Percentiles rank a stretch among this genome's conserved stretches.
These are phyloP conservation scores for Urocynchramus pylzowi DNA, from an alignment of 2,113 vertebrate species.

Conservation along the genomic window DNA sequence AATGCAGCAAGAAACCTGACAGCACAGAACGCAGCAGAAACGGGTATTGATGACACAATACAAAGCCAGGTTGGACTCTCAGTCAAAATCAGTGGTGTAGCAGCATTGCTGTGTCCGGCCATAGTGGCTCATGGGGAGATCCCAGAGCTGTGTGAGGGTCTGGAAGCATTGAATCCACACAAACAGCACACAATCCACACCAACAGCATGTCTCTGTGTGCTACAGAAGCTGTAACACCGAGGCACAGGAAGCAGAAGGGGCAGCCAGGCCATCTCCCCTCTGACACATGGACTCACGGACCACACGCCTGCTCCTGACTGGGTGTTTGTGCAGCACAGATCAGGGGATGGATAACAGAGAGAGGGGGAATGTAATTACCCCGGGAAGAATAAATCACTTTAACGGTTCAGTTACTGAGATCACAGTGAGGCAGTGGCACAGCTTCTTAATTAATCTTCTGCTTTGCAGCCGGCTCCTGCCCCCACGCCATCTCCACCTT, in stretches of 20 bases:
- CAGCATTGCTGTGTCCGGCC: rapidly evolving
- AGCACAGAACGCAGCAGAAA: not conserved
- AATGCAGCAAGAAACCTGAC: not conserved
- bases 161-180: not conserved
- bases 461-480: not conserved
- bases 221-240: not conserved
- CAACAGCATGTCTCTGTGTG: not conserved
- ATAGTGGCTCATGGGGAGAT: rapidly evolving
- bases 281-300: rapidly evolving
- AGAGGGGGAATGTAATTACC: not conserved
- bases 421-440: not conserved
- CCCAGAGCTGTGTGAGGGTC: not conserved
- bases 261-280: not conserved
- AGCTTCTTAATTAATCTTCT: not conserved
- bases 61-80: not conserved
- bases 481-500: rapidly evolving
- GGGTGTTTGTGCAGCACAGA: not conserved
- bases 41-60: not conserved
- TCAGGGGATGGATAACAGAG: not conserved
- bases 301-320: not conserved
- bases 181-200: not conserved
- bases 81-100: not conserved
- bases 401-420: slow-evolving; percentile 17
- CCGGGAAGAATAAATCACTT: not conserved
- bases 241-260: not conserved